These are phyloP conservation scores for Hedya salicella DNA, from an alignment of 2,888 invertebrate genomes.

Conservation along the genomic window DNA sequence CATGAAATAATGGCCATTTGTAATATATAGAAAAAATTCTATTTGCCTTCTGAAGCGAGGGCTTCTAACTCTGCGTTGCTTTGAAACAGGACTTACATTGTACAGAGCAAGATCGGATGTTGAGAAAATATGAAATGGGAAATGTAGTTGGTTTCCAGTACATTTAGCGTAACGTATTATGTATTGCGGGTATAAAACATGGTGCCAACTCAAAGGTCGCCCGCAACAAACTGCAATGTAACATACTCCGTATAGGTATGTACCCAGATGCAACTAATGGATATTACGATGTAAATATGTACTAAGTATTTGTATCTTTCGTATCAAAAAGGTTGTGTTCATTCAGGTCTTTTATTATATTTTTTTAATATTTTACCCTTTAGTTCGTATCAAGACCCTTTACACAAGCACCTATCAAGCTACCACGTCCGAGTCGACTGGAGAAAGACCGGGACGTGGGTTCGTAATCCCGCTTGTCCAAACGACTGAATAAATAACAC, in stretches of 20 bases:
- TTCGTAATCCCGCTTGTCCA: constrained; percentile 20
- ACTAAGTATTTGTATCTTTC: neutral
- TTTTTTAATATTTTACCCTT: neutral
- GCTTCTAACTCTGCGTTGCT: neutral
- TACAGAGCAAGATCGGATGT: neutral
- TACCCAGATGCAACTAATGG: constrained; percentile 24
- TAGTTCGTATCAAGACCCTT: neutral
- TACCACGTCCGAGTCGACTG: constrained; percentile 17
- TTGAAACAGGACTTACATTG: neutral
- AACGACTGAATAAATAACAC: constrained; percentile 40
- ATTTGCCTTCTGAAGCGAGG: neutral
- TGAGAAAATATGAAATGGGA: constrained; percentile 12
- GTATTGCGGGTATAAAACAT: constrained; percentile 38
- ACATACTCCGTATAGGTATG: constrained; percentile 40
- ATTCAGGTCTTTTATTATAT: neutral
- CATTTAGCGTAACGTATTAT: constrained; percentile 39
- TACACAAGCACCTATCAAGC: constrained; percentile 2
- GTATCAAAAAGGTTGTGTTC: neutral
- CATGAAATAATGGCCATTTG: constrained; percentile 1
- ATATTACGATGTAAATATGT: neutral
- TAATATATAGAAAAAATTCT: constrained; percentile 8
- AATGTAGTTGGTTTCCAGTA: constrained; percentile 35
- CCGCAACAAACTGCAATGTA: constrained; percentile 46
- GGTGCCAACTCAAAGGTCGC: constrained; percentile 48
- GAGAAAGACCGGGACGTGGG: constrained; percentile 12